These are phyloP conservation scores for Gobius niger DNA, from an alignment of 2,113 vertebrate species.

Conservation along the genomic window DNA sequence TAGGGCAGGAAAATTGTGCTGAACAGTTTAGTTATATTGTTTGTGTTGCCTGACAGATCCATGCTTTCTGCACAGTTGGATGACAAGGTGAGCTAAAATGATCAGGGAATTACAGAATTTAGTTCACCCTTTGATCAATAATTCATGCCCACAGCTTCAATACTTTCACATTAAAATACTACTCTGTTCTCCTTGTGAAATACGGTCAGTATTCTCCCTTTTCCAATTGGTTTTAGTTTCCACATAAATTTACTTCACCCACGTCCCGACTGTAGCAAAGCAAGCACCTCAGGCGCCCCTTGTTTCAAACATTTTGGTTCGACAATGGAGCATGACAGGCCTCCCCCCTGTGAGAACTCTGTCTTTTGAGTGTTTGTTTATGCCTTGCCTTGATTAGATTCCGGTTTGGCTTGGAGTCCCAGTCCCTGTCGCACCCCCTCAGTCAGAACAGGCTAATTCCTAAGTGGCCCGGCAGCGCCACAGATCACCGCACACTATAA, in stretches of 20 bases:
- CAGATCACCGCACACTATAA: conserved; percentile 55
- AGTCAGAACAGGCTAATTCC: conserved; percentile 61
- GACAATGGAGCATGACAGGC: conserved; percentile 61
- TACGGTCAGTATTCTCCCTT: background rate
- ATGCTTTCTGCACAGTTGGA: background rate
- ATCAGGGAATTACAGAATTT: no score
- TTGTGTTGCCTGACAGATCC: background rate
- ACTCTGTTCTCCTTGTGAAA: background rate
- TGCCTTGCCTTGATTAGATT: conserved; percentile 65
- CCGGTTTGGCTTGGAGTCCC: conserved; percentile 59
- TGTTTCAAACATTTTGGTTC: conserved; percentile 55
- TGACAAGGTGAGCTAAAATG: background rate
- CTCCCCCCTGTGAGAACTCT: conserved; percentile 46
- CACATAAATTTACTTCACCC: conserved; percentile 49
- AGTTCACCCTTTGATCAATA: no score
- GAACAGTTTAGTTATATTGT: background rate
- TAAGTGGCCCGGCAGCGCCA: conserved; percentile 48
- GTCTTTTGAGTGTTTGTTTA: conserved; percentile 62
- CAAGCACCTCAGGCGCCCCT: conserved; percentile 49
- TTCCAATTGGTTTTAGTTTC: conserved; percentile 20
- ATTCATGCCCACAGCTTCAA: background rate
- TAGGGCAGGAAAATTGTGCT: no score
- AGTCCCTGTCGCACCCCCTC: conserved; percentile 51
- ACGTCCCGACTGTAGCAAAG: conserved; percentile 46
- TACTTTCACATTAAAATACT: background rate